Percentiles rank a stretch among this genome's conserved stretches.
phyloP scores from a whole-genome alignment of 2,888 invertebrate species.

The Eupithecia abbreviata region DNA sequence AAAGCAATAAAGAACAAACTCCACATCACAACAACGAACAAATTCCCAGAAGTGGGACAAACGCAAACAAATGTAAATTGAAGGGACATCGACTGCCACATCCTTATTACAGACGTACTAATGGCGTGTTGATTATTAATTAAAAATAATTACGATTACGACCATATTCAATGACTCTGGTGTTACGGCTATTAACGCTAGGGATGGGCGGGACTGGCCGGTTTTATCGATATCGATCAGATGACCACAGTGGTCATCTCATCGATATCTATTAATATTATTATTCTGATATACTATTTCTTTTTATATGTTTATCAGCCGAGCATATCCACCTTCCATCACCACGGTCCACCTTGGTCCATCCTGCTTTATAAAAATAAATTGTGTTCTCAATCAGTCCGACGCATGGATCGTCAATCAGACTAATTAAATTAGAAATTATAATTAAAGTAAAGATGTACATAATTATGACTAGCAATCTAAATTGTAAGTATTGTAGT shows the following conservation, averaged over 20 bases:
- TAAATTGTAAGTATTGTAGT: too few relatives aligned
- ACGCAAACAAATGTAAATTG: constrained; percentile 58
- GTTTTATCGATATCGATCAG: constrained; percentile 46
- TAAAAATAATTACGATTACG: constrained; percentile 84
- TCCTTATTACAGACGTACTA: constrained; percentile 80
- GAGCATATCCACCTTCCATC: too few relatives aligned
- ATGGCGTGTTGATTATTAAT: constrained; percentile 83
- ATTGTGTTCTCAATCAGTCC: neutral
- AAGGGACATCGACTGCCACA: constrained; percentile 79
- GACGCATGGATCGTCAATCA: neutral
- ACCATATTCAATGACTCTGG: constrained; percentile 84
- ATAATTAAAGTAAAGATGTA: too few relatives aligned
- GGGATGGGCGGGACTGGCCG: constrained; percentile 52
- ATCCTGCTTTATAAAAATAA: neutral
- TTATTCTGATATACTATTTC: too few relatives aligned
- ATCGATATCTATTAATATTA: too few relatives aligned
- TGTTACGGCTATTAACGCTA: constrained; percentile 81
- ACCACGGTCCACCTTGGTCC: too few relatives aligned
- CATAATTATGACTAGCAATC: too few relatives aligned
- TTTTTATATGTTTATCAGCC: too few relatives aligned
- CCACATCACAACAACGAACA: too few relatives aligned
- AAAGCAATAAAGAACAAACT: neutral
- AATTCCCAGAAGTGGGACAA: constrained; percentile 6
- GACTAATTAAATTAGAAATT: neutral
- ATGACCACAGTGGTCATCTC: neutral